These are phyloP conservation scores for Ormyrus nitidulus DNA, from an alignment of 2,888 invertebrate species.

Conservation along the genomic window DNA sequence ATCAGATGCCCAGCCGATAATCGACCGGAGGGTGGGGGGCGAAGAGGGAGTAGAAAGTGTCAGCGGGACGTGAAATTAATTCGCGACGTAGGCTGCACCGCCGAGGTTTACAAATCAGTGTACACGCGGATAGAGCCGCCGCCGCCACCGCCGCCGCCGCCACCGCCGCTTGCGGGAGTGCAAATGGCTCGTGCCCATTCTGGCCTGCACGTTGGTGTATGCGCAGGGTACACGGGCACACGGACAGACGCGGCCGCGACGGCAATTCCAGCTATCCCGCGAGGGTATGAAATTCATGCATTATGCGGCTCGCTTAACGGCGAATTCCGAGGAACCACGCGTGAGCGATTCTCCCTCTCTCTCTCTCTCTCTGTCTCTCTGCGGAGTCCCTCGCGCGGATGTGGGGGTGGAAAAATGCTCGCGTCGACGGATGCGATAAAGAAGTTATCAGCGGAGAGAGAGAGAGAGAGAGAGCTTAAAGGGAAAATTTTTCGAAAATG, in stretches of 20 bases:
- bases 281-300: conserved; percentile 55
- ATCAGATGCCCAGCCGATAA: not conserved
- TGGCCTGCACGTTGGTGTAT: not conserved
- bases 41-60: too few relatives aligned
- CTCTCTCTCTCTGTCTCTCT: not conserved
- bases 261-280: conserved; percentile 19
- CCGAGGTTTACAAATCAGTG: conserved; percentile 32
- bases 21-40: not conserved
- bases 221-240: not conserved
- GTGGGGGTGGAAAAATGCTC: not conserved
- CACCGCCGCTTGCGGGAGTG: not conserved
- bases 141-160: not conserved
- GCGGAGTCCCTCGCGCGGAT: not conserved
- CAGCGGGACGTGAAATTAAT: conserved; percentile 37
- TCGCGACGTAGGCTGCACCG: conserved; percentile 1
- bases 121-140: not conserved
- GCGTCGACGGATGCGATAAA: too few relatives aligned
- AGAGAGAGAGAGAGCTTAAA: too few relatives aligned
- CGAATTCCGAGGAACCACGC: conserved; percentile 13
- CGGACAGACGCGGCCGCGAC: conserved; percentile 10
- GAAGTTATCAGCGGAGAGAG: too few relatives aligned
- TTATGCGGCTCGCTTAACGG: conserved; percentile 52
- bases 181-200: not conserved
- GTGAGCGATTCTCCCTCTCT: not conserved
- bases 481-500: too few relatives aligned